Conservation (phyloP, 1,140 invertebrate species). For the Ips typographus region DNA sequence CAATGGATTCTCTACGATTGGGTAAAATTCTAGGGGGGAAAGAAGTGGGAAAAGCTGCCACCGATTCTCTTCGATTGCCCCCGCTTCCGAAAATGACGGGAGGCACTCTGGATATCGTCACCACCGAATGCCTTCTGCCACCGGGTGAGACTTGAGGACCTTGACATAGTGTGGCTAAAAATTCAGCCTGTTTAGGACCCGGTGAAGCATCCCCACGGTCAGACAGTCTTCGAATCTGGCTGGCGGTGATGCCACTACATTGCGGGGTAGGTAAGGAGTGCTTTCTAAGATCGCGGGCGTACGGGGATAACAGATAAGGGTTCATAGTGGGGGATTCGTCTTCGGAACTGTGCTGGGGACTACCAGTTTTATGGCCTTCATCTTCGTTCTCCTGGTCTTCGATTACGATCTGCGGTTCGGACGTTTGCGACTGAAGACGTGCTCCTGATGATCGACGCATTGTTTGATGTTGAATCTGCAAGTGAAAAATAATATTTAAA, state of each 20-base stretch:
- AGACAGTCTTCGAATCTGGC: slow-evolving; percentile 76
- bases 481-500: too few relatives aligned
- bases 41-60: slow-evolving; percentile 69
- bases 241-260: slow-evolving; percentile 80
- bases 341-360: slow-evolving; percentile 64
- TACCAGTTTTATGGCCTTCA: slow-evolving; percentile 48
- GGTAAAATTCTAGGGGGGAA: slow-evolving; percentile 49
- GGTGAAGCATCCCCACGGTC: slow-evolving; percentile 73
- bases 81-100: slow-evolving; percentile 72
- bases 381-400: slow-evolving; percentile 71
- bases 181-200: slow-evolving; percentile 71
- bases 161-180: slow-evolving; percentile 75
- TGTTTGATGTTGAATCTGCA: neutral
- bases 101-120: slow-evolving; percentile 78
- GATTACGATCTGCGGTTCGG: slow-evolving; percentile 77
- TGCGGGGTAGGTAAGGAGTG: slow-evolving; percentile 79
- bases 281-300: slow-evolving; percentile 68
- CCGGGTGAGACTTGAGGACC: slow-evolving; percentile 68
- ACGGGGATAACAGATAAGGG: slow-evolving; percentile 77
- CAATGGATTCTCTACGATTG: slow-evolving; percentile 54
- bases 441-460: slow-evolving; percentile 55
- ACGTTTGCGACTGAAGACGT: slow-evolving; percentile 55
- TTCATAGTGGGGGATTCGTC: slow-evolving; percentile 73
- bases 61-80: slow-evolving; percentile 74
- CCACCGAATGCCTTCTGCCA: slow-evolving; percentile 77